Base-by-base conservation (phyloP, 2,113 vertebrate genomes). In the Nicator chloris region DNA sequence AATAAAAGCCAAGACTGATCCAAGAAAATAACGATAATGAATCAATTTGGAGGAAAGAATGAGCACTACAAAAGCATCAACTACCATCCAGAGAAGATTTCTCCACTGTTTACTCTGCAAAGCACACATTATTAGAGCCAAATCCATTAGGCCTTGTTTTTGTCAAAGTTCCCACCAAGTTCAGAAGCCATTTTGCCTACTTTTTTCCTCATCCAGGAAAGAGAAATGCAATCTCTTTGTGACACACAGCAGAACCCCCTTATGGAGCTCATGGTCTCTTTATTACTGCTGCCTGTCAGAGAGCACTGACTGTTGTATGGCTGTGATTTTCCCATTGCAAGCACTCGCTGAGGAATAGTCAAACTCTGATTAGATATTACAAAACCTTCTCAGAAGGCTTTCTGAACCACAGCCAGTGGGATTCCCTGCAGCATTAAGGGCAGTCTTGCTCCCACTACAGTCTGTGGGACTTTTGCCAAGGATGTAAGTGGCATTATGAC, bases 391-490 rank as follows among this genome's bases (percentile, higher is more conserved):
- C 86, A 10, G 79, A 93, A 95, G 76, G 84, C 75, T 95, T 97
- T 93, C 93, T 97, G 96, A 97, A 96, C 75, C 64, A 37, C 88
- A 93, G 95, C 95, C 94, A 96, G 93, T 0, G 0, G 95, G 95
- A 97, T 96, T 94, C 96, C 94, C 92, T 35, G 80, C 88, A 95
- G 96, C 94, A 97, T 86, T 79, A 82, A 78, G 93, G 90, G 80
- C 82, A 93, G 88, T 31, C 90, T 91, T 93, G 86, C 94, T 96
- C 94, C 94, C 90, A 61, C 86, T 95, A 15, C 72, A 28, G 86
- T 82, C 80, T 84, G 86, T 90, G 93, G 94, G 95, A 96, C 37
- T 71, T 83, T 11, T 97, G 96, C 95, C 94, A 97, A 94, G 65
- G 69, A 78, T 57, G 21, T 95, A 96, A 95, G 92, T 65, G 90